Percentiles rank a stretch among this genome's conserved stretches.
Evolutionary conservation across 2,888 invertebrate genomes (phyloP).

Genomic region (Andrena trimmerana): DNA sequence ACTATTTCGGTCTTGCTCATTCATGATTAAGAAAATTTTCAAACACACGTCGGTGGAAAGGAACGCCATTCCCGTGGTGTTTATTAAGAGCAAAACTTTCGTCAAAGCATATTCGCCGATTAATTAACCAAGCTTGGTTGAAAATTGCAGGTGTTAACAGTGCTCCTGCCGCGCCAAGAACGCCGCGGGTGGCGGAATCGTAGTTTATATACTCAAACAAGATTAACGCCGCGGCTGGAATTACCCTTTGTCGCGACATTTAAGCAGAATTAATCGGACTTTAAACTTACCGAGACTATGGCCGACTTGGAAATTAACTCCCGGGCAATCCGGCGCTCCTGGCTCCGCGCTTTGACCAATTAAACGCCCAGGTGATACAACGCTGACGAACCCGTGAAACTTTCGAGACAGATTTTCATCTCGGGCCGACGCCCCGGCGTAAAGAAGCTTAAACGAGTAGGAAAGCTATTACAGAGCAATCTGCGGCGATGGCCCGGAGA

Average conservation of each 20-base stretch:
- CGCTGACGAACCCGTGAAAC: background rate
- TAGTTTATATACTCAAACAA: conserved; percentile 6
- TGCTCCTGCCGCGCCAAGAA: background rate
- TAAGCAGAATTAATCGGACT: conserved; percentile 12
- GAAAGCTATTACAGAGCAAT: background rate
- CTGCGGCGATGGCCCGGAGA: too few relatives aligned
- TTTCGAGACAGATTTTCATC: background rate
- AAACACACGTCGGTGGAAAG: too few relatives aligned
- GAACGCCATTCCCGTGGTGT: too few relatives aligned
- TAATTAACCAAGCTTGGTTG: background rate
- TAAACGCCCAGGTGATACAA: background rate
- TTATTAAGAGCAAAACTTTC: too few relatives aligned
- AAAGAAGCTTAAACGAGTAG: background rate
- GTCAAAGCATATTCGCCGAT: too few relatives aligned
- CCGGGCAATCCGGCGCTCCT: background rate
- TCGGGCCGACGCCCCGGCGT: too few relatives aligned
- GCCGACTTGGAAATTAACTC: background rate
- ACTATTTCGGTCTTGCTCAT: too few relatives aligned
- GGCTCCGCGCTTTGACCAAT: background rate
- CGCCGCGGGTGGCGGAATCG: background rate
- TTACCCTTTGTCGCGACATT: background rate
- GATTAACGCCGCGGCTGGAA: background rate
- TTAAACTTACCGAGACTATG: conserved; percentile 1
- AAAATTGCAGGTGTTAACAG: too few relatives aligned
- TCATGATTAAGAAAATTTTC: too few relatives aligned